Conservation (phyloP, 2,113 vertebrate genomes). For the Phalacrocorax carbo region DNA sequence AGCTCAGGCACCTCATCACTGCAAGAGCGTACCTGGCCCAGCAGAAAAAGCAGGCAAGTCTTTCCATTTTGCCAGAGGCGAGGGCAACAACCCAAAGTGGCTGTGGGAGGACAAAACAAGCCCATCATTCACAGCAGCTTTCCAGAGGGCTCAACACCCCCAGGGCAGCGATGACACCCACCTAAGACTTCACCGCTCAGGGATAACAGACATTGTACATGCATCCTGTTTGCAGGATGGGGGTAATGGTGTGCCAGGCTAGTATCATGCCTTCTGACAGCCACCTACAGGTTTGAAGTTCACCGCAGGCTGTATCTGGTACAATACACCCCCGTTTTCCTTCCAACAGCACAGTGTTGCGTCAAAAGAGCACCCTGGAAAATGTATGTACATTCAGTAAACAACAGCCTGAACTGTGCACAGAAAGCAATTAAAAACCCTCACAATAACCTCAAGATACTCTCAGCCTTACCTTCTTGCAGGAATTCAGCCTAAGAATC, state of each 20-base stretch:
- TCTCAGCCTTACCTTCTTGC: neutral
- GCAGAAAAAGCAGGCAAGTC: neutral
- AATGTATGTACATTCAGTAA: neutral
- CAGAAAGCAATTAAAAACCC: neutral
- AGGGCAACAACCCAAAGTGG: neutral
- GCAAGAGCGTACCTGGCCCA: neutral
- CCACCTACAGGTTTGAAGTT: neutral
- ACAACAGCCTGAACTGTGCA: neutral
- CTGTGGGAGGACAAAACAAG: fast-evolving
- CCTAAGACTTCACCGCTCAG: fast-evolving
- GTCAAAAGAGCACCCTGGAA: neutral
- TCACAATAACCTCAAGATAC: neutral
- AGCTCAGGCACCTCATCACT: slow-evolving; percentile 24
- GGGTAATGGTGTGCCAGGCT: neutral
- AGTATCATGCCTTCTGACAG: neutral
- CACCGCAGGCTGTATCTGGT: neutral
- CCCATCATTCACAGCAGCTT: neutral
- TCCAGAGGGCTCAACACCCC: neutral
- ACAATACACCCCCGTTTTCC: neutral
- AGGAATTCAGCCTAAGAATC: neutral
- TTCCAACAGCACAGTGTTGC: neutral
- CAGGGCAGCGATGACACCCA: neutral
- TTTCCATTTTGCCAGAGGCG: neutral
- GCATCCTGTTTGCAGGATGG: neutral
- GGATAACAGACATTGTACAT: fast-evolving